These are phyloP conservation scores for Masnerella sp. DNA, from an alignment of 2,888 invertebrate genomes.

Conservation along the genomic window DNA sequence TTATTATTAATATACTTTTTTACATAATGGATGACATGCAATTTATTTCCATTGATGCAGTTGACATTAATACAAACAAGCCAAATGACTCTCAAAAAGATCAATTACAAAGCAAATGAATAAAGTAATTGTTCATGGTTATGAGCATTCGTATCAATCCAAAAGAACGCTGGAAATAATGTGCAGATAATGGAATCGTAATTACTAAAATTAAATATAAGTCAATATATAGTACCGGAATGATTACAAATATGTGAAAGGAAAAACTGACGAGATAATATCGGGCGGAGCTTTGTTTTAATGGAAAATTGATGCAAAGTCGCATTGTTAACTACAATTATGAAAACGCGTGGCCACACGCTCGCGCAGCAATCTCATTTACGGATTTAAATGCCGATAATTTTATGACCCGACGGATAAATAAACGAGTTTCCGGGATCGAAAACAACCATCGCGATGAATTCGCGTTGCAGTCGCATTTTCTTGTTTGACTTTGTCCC, in stretches of 20 bases:
- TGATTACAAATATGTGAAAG: constrained; percentile 20
- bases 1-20: no score
- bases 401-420: neutral
- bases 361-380: constrained; percentile 2
- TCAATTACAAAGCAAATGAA: no score
- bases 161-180: neutral
- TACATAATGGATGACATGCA: no score
- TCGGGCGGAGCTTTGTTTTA: constrained; percentile 19
- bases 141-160: no score
- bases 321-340: constrained; percentile 15
- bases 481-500: no score
- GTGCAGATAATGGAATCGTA: neutral
- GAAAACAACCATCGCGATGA: neutral
- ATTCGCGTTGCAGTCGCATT: neutral
- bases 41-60: no score
- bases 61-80: no score
- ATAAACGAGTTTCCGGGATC: neutral
- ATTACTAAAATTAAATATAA: constrained; percentile 23
- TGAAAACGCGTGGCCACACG: constrained; percentile 3
- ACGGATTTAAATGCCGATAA: constrained; percentile 6
- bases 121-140: no score
- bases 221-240: constrained; percentile 4
- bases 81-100: no score
- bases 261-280: constrained; percentile 26
- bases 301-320: constrained; percentile 20